Percentiles rank a stretch among this genome's conserved stretches.
Conservation (phyloP, 1,140 invertebrate species). For the Penaeus japonicus region DNA sequence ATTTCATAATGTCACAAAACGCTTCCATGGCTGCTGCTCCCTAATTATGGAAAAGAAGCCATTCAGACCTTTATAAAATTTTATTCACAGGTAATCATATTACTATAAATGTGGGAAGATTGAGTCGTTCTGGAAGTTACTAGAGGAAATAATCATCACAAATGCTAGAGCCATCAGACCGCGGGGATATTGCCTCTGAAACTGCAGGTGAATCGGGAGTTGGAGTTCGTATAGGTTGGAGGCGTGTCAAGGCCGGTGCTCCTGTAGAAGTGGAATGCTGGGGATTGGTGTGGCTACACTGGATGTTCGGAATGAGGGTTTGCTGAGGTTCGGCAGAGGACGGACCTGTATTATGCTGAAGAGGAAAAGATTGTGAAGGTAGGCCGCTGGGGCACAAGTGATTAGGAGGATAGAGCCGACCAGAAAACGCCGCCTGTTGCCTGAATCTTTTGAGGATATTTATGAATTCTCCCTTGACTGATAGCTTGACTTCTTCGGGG, state of each 20-base stretch:
- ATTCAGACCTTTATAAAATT: not conserved
- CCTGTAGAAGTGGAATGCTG: not conserved
- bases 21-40: slow-evolving; percentile 3
- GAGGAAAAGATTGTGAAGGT: not conserved
- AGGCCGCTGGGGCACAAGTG: not conserved
- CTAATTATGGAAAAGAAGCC: not conserved
- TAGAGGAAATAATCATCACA: slow-evolving; percentile 14
- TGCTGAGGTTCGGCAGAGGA: not conserved
- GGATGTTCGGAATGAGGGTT: not conserved
- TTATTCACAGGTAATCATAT: slow-evolving; percentile 2
- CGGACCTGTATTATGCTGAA: not conserved
- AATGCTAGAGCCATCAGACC: slow-evolving; percentile 19
- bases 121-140: not conserved
- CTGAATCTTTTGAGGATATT: slow-evolving; percentile 7
- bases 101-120: not conserved
- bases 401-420: not conserved
- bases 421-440: not conserved
- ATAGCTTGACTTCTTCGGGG: slow-evolving; percentile 9
- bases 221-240: too few species aligned
- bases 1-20: too few species aligned
- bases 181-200: not conserved
- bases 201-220: not conserved
- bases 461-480: slow-evolving; percentile 9
- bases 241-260: not conserved
- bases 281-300: not conserved